phyloP scores from a whole-genome alignment of 2,888 invertebrate genomes.

The Chymomyza fuscimana region DNA sequence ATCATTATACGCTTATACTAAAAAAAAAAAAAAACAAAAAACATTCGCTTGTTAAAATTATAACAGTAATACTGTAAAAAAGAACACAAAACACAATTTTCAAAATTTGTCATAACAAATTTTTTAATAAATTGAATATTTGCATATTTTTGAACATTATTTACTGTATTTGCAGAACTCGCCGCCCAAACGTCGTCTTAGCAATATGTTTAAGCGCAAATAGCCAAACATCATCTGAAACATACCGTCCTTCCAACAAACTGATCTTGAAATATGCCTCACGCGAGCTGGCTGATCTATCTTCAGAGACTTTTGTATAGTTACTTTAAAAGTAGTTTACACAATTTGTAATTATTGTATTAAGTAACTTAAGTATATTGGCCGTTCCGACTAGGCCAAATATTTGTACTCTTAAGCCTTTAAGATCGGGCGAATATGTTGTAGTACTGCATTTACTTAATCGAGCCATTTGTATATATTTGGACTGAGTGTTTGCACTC shows the following conservation, averaged over 20 bases:
- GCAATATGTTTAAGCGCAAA: slow-evolving; percentile 78
- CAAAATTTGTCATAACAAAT: not conserved
- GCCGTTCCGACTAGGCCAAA: too few relatives aligned
- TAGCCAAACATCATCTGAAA: slow-evolving; percentile 34
- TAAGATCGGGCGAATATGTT: too few relatives aligned
- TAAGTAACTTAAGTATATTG: too few relatives aligned
- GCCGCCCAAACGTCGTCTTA: slow-evolving; percentile 77
- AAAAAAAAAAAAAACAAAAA: not conserved
- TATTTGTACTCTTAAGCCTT: too few relatives aligned
- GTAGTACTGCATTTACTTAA: too few relatives aligned
- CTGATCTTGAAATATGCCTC: too few relatives aligned
- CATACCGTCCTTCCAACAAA: not conserved
- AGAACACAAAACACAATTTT: not conserved
- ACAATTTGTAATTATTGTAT: not conserved
- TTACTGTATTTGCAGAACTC: slow-evolving; percentile 73
- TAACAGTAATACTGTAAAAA: too few relatives aligned
- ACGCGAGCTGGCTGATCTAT: too few relatives aligned
- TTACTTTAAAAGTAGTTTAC: not conserved
- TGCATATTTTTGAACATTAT: slow-evolving; percentile 2
- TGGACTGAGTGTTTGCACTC: too few relatives aligned
- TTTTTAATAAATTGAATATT: not conserved
- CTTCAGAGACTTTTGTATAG: too few relatives aligned
- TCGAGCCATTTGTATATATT: too few relatives aligned
- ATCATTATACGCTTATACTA: not conserved
- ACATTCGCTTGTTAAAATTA: too few relatives aligned